Base-by-base conservation (phyloP, 1,140 invertebrate genomes). In the Atta colombica region DNA sequence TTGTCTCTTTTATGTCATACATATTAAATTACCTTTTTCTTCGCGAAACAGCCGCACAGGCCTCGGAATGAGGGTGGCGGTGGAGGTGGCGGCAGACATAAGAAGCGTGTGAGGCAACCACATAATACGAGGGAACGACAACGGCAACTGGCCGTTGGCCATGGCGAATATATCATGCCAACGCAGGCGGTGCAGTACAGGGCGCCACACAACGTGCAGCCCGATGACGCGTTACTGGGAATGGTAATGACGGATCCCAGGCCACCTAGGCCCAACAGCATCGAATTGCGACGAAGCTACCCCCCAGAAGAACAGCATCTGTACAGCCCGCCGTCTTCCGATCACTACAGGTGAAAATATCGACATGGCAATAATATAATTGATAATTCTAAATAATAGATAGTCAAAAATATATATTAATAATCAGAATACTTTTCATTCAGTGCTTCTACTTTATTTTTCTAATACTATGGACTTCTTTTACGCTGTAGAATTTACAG, bases 71-170 rank as follows among this genome's bases (percentile, higher is more conserved):
- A 96, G 90, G 96, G 96, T 51, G 95, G 96, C 25, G 90, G 94
- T 7, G 91, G 93, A 45, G 91, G 94, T 39, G 96, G 96, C 45
- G 96, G 96, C 84, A 96, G 98, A 69, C 97, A 98, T 92, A 98
- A 98, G 94, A 98, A 98, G 93, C 96, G 97, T 72, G 97, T 98
- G 7, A 96, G 98, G 51, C 97, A 98, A 87, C 98, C 98, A 39
- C 97, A 98, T 92, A 98, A 98, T 88, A 99, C 98, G 0, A 96
- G 98, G 87, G 98, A 99, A 93, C 96, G 97, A 86, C 98, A 98
- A 93, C 96, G 97, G 92, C 97, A 98, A 92, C 96, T 97, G 58
- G 98, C 97, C 3, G 96, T 98, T 25, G 97, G 97, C 21, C 97
- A 98, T 91, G 98, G 98, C 49, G 98, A 99, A 93, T 98, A 98